phyloP scores from a whole-genome alignment of 2,113 vertebrate species.

The Nannospalax galili region DNA sequence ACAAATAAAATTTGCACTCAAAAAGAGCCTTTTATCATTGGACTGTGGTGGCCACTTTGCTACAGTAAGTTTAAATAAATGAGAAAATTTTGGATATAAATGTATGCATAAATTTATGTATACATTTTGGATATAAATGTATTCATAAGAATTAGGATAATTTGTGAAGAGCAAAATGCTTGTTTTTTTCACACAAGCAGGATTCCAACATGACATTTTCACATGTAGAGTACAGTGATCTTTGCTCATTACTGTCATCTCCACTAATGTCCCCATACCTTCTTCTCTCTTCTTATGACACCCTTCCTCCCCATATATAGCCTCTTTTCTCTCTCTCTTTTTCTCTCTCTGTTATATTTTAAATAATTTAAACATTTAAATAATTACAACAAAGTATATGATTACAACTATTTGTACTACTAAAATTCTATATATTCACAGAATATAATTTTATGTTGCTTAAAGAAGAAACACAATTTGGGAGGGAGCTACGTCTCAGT shows the following conservation, averaged over 20 bases:
- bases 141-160: not conserved
- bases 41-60: not conserved
- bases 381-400: not conserved
- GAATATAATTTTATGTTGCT: not conserved
- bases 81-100: not conserved
- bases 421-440: not conserved
- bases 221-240: too few species aligned
- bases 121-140: too few species aligned
- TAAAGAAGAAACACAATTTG: not conserved
- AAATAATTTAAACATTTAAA: constrained; percentile 25
- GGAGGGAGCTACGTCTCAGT: too few species aligned
- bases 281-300: not conserved
- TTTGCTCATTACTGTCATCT: not conserved
- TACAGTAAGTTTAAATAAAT: not conserved
- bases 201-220: not conserved
- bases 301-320: not conserved
- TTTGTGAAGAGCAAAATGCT: not conserved
- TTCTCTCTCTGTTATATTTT: not conserved
- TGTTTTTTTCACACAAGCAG: not conserved
- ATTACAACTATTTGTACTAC: not conserved
- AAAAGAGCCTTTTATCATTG: not conserved
- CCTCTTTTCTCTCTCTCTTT: not conserved
- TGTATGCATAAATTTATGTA: too few species aligned
- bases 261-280: not conserved
- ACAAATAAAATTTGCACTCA: not conserved